Conservation (phyloP, 1,140 invertebrate genomes). For the Ceratosolen fusciceps region DNA sequence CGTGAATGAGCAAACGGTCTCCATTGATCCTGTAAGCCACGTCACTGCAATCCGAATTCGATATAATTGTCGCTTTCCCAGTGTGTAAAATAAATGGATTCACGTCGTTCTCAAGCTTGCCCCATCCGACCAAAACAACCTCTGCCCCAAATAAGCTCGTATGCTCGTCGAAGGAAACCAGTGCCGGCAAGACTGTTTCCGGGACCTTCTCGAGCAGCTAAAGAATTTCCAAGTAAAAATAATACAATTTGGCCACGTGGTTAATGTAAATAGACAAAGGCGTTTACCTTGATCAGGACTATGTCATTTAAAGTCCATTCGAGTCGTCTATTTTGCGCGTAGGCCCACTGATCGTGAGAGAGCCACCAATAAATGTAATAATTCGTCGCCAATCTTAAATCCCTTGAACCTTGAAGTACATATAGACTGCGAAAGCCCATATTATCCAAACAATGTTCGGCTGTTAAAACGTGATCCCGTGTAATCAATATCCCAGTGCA, state of each 20-base stretch:
- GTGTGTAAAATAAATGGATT: neutral
- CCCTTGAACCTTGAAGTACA: neutral
- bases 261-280: neutral
- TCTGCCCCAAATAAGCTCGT: neutral
- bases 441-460: neutral
- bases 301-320: neutral
- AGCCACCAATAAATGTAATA: neutral
- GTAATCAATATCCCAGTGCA: conserved; percentile 8
- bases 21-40: neutral
- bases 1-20: neutral
- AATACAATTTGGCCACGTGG: too few species aligned
- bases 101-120: neutral
- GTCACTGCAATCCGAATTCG: neutral
- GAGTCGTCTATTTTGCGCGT: neutral
- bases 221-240: too few species aligned
- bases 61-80: neutral
- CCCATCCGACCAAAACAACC: neutral
- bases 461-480: neutral
- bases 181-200: neutral
- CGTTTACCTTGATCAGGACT: neutral
- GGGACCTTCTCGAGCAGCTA: neutral
- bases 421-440: neutral
- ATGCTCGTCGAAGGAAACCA: neutral
- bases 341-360: neutral
- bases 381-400: neutral